phyloP scores from a whole-genome alignment of 2,113 vertebrate species.

The Thomomys bottae region DNA sequence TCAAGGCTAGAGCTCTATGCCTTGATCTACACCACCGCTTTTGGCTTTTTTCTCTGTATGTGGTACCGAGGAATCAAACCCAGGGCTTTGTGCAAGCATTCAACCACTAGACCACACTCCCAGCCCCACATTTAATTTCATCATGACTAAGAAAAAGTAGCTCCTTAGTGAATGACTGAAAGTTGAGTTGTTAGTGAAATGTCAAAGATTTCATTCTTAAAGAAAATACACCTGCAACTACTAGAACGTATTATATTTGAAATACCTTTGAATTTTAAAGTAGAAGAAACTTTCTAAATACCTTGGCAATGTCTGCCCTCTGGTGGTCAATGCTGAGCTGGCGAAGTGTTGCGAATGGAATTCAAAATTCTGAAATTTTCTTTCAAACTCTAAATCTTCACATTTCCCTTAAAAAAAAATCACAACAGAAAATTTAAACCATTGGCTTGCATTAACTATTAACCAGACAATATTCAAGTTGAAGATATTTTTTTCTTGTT shows the following conservation, averaged over 20 bases:
- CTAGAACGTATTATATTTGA: not conserved
- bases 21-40: no score
- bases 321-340: constrained; percentile 40
- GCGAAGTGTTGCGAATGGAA: not conserved
- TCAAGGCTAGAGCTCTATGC: no score
- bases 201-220: not conserved
- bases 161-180: not conserved
- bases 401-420: not conserved
- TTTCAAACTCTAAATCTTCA: not conserved
- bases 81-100: no score
- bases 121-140: constrained; percentile 59
- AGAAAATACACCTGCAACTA: not conserved
- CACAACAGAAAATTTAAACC: not conserved
- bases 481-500: not conserved
- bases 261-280: constrained; percentile 29
- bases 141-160: constrained; percentile 27
- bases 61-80: no score
- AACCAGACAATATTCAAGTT: not conserved
- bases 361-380: not conserved
- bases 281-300: constrained; percentile 3
- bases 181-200: not conserved
- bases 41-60: no score
- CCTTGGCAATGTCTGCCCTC: constrained; percentile 64
- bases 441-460: no score
- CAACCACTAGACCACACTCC: no score